A percentile compares a stretch with the other conserved stretches of the same genome.
These are phyloP conservation scores for Ploceus nigricollis DNA, from an alignment of 2,113 vertebrate genomes.

Conservation along the genomic window DNA sequence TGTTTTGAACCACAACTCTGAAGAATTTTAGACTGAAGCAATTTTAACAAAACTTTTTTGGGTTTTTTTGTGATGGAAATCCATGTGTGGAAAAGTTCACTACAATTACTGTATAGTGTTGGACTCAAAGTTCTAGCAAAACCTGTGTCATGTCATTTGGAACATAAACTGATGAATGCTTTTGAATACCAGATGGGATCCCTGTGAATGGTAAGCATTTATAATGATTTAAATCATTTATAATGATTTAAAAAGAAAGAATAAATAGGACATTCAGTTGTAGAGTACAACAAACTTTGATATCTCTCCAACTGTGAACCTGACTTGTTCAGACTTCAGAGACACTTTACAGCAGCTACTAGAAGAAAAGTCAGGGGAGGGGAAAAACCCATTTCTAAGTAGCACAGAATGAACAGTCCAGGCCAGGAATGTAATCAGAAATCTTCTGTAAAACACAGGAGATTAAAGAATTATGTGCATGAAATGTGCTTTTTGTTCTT, in stretches of 20 bases:
- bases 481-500: background rate
- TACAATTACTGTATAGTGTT: constrained; percentile 21
- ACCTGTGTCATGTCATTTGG: constrained; percentile 4
- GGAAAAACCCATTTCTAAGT: background rate
- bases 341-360: background rate
- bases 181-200: background rate
- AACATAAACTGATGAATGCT: background rate
- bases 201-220: background rate
- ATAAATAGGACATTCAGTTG: background rate
- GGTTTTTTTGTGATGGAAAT: constrained; percentile 20
- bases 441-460: background rate
- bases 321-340: background rate
- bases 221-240: background rate
- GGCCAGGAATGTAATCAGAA: background rate
- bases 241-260: background rate
- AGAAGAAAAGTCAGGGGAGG: background rate
- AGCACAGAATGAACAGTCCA: background rate
- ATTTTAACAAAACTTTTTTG: background rate
- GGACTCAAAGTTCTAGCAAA: constrained; percentile 1
- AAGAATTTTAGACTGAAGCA: background rate
- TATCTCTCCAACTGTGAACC: background rate
- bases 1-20: background rate
- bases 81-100: background rate
- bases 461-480: background rate
- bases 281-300: background rate